These are phyloP conservation scores for Eupithecia abbreviata DNA, from an alignment of 2,888 invertebrate species.

Conservation along the genomic window DNA sequence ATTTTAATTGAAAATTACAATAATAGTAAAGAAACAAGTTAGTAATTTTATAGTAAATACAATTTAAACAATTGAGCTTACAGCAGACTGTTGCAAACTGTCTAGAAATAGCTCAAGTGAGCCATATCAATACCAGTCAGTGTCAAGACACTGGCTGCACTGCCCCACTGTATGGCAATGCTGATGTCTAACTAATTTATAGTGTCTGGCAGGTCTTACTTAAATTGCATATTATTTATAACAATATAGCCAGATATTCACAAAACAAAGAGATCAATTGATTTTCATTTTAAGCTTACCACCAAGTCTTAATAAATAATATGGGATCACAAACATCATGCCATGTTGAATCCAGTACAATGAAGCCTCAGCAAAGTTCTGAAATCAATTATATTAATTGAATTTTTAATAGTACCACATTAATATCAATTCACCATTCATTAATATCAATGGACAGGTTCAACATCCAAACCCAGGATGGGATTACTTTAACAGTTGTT, in stretches of 20 bases:
- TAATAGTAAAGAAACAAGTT: too few species aligned
- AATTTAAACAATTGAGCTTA: neutral
- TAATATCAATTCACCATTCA: neutral
- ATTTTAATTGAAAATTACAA: too few species aligned
- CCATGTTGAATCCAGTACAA: conserved; percentile 98
- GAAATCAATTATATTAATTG: conserved; percentile 41
- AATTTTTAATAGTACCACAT: neutral
- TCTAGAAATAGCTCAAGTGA: neutral
- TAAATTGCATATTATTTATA: neutral
- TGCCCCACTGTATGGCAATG: neutral
- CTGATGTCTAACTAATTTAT: neutral
- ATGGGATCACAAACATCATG: conserved; percentile 96
- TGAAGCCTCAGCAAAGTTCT: conserved; percentile 96
- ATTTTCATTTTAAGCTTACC: conserved; percentile 82
- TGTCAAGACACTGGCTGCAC: neutral
- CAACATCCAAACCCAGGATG: neutral
- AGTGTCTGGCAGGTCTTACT: neutral
- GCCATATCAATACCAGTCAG: neutral
- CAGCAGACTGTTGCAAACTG: neutral
- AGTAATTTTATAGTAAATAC: too few species aligned
- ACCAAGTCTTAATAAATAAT: conserved; percentile 93
- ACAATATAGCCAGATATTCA: neutral
- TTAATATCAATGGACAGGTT: neutral
- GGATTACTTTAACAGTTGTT: neutral
- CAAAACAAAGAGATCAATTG: neutral